Base-by-base conservation (phyloP, 2,797 vertebrate species). In the Cercopithecus petaurista region DNA sequence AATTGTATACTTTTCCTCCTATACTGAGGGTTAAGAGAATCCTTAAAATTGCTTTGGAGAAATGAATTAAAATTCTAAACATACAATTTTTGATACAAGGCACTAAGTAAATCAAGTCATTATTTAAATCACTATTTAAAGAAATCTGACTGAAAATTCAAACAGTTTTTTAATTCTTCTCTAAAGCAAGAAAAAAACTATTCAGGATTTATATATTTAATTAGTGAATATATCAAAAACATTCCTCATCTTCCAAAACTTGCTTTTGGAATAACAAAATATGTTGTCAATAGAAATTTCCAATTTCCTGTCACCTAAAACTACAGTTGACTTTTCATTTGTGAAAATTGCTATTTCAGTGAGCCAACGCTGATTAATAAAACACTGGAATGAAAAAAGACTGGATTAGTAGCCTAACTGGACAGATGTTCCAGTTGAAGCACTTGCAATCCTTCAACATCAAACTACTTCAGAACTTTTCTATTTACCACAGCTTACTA, bases 31-130 rank as follows among this genome's bases (percentile, higher is more conserved):
- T 48, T 84, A 70, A 86, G 19, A 90, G 14, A 94, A 76, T 50
- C n/a, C 77, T 88, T 92, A 83, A 79, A 77, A 85, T 0, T 57
- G 52, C 10, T 90, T 91, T 83, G 28, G 30, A 97, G 50, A 98
- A 97, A 94, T 88, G 19, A 95, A 90, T 88, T 70, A 90, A 90
- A 95, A 94, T 92, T 90, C 46, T 57, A 95, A 93, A 86, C 17
- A 90, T 19, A 72, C 0, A 26, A 43, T 55, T 93, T 97, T 55
- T 95, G 13, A 83, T 59, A 85, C 7, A 80, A 79, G 39, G 50
- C 83, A 86, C 59, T 17, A 22, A 76, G 41, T 46, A 95, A 89
- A 92, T 76, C 67, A 93, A 96, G 36, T 84, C 46, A 82, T 77
- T 86, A 92, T 70, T 79, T 59, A 13, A 81, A 67, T 75, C 48